Evolutionary conservation across 2,113 vertebrate genomes (phyloP).

Genomic region (Oryzias woworae): DNA sequence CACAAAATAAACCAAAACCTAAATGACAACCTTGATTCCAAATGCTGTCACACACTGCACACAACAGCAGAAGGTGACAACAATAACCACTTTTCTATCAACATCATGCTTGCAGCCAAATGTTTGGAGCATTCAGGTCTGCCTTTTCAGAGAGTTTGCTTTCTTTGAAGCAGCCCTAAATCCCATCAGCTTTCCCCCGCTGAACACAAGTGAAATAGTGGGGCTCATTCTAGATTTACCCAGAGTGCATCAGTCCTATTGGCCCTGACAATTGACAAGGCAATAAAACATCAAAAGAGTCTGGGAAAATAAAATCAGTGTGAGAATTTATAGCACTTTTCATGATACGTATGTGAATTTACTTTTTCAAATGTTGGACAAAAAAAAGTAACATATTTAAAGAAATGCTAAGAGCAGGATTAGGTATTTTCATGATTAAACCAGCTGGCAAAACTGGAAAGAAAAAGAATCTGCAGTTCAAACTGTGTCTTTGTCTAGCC

Average conservation of each 20-base stretch:
- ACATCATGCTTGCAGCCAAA: constrained; percentile 60
- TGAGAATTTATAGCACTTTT: no score
- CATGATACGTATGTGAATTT: neutral
- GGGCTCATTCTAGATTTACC: constrained; percentile 60
- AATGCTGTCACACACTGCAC: constrained; percentile 18
- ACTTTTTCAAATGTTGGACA: neutral
- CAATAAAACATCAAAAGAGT: constrained; percentile 39
- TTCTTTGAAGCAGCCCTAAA: constrained; percentile 54
- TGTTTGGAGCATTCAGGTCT: constrained; percentile 31
- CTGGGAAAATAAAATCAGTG: constrained; percentile 19
- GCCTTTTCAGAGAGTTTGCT: constrained; percentile 43
- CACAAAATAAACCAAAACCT: neutral
- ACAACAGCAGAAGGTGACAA: constrained; percentile 8
- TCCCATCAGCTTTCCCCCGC: constrained; percentile 44
- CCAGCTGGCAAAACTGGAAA: neutral
- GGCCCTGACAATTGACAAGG: constrained; percentile 36
- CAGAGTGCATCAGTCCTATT: constrained; percentile 12
- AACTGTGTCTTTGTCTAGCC: neutral
- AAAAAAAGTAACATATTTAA: neutral
- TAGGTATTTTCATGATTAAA: neutral
- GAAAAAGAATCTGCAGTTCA: neutral
- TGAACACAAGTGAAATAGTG: constrained; percentile 47
- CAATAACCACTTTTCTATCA: constrained; percentile 26
- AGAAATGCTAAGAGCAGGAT: neutral
- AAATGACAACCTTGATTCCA: constrained; percentile 9